A percentile compares a stretch with the other conserved stretches of the same genome.
Evolutionary conservation across 1,140 invertebrate genomes (phyloP).

Genomic region (Hypsibius dujardini): DNA sequence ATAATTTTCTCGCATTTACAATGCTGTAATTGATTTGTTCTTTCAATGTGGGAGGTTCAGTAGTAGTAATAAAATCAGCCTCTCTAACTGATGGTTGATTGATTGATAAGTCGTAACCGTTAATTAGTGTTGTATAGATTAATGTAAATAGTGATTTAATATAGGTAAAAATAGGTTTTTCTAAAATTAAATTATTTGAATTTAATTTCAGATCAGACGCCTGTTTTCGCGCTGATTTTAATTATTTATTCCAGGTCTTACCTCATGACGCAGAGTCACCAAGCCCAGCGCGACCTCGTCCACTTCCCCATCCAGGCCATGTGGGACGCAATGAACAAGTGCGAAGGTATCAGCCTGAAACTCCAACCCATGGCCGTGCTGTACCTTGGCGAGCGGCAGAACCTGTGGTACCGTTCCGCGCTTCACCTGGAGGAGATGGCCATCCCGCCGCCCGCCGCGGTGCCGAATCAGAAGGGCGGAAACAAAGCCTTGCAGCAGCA

Average conservation of each 20-base stretch:
- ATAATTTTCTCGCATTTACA: too few relatives aligned
- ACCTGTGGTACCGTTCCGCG: slow-evolving; percentile 82
- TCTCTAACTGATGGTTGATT: too few relatives aligned
- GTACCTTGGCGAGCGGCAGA: slow-evolving; percentile 80
- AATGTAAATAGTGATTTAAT: too few relatives aligned
- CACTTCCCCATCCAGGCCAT: slow-evolving; percentile 16
- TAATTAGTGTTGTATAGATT: too few relatives aligned
- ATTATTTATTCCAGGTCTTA: slow-evolving; percentile 20
- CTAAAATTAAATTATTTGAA: too few relatives aligned
- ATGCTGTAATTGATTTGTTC: too few relatives aligned
- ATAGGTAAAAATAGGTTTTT: too few relatives aligned
- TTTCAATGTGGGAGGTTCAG: too few relatives aligned
- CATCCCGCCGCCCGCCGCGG: slow-evolving; percentile 41
- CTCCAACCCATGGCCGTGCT: slow-evolving; percentile 24
- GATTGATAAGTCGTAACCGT: too few relatives aligned
- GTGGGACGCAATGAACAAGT: slow-evolving; percentile 13
- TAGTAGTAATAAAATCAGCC: too few relatives aligned
- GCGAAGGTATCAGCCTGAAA: slow-evolving; percentile 1
- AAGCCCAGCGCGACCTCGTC: slow-evolving; percentile 39
- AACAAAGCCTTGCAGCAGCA: slow-evolving; percentile 23
- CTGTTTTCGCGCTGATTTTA: too few relatives aligned
- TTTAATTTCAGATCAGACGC: too few relatives aligned
- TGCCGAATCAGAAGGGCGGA: slow-evolving; percentile 22
- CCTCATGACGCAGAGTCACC: slow-evolving; percentile 39
- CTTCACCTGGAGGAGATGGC: slow-evolving; percentile 69